Base-by-base conservation (phyloP, 2,797 vertebrate genomes). In the Cirrhinus mrigala region DNA sequence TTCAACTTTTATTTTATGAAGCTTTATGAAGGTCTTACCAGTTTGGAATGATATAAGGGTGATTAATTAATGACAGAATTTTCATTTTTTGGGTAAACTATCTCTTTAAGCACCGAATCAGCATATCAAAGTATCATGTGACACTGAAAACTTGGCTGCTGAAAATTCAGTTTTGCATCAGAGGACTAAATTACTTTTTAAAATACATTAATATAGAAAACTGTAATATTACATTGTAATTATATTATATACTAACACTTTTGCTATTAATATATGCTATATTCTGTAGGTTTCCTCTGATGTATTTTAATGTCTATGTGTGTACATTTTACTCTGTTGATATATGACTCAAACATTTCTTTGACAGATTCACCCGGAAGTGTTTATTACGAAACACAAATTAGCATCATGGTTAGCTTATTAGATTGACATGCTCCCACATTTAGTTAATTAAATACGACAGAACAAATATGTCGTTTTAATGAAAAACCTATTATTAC, bases 401-500 rank as follows among this genome's bases (percentile, higher is more conserved):
- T 44, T 24, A 58, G 54, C 14, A 58, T 60, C 22, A 33, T 22
- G 2, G 18, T 74, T 33, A 10, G 56, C 62, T 58, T 37, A 77
- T 77, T 40, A 50, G 27, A 14, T 14, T 16, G 27, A 22, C 12
- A 33, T 22, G 40, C 60, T 40, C 50, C 48, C 29, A 62, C 64
- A 78, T 33, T 77, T 37, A 70, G 56, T 83, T 56, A 80, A 83
- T 79, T 79, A 56, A 64, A 80, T 69, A 58, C 6, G 40, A 62
- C 64, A 48, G 16, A 40, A 80, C 29, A 77, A 70, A 81, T 37
- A 82, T 11, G 22, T 20, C 3, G 1, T 76, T 60, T 46, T 52
- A 62, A 22, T 48, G 46, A 62, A 85, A 84, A 77, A 48, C 22
- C 37, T 73, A 37, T 85, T 75, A 80, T 81, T 66, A 40, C 15